Evolutionary conservation across 2,888 invertebrate genomes (phyloP), one percentile per base, ranked within the genome.

Genomic region (Sphaerophoria taeniata): DNA sequence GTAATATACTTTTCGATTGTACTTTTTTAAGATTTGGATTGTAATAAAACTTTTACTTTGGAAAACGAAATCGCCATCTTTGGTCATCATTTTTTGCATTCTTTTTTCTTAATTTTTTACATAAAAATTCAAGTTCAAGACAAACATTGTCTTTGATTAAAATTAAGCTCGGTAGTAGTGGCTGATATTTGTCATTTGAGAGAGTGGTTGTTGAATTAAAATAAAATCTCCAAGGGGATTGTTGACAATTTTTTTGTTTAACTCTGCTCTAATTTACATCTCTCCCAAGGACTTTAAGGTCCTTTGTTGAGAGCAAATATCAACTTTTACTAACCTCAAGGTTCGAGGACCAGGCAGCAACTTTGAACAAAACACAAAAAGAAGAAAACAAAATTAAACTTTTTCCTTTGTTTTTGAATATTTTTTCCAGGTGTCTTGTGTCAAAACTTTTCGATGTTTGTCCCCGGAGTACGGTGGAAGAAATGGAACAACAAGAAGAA

Each of bases 391-490:
- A 12, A 39, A 16, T 60, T 63, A 31, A 63, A 63, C 43, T 45
- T 49, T 58, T 58, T 77, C 45, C n/a, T n/a, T n/a, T n/a, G n/a
- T n/a, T n/a, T n/a, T n/a, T 73, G 33, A 45, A 61, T 69, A 65
- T 87, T 88, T 61, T n/a, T n/a, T n/a, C n/a, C 87, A 95, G 97
- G 90, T 96, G 95, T 92, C 94, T 98, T 90, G 98, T 98, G 87
- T 98, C 98, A 75, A 98, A 98, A 92, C 93, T 98, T 88, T 98
- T 98, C 93, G 98, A 98, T 93, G 98, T 98, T 45, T 98, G 97
- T 90, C 97, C 97, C 86, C 95, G 96, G 90, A 98, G 98, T 87
- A 98, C 98, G 4, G 94, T 98, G 47, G 96, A 97, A 90, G 98
- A 98, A 92, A 97, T 97, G 96, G 97, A 97, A 91, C 96, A 96